These are phyloP conservation scores for Lindbergichthys nudifrons DNA, from an alignment of 2,797 vertebrate species.

Conservation along the genomic window DNA sequence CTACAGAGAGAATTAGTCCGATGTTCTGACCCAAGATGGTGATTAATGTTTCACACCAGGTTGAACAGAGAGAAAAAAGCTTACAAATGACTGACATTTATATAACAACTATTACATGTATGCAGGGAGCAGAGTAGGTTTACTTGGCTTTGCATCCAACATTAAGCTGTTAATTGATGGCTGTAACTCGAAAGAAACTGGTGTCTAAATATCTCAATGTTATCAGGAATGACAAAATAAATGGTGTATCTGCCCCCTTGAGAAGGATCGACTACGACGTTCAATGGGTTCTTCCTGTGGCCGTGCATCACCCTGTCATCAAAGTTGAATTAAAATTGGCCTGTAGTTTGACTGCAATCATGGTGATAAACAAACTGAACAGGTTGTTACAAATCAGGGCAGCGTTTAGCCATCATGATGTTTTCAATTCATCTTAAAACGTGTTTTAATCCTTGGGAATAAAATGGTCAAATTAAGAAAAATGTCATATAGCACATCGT, in stretches of 20 bases:
- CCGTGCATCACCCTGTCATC: too few relatives aligned
- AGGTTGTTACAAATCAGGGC: neutral
- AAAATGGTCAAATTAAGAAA: neutral
- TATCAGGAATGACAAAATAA: too few relatives aligned
- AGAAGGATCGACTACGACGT: too few relatives aligned
- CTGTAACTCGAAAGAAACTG: neutral
- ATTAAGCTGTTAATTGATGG: neutral
- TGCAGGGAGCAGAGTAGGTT: neutral
- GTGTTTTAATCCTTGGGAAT: neutral
- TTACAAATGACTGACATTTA: neutral
- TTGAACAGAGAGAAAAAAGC: neutral
- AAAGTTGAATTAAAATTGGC: too few relatives aligned
- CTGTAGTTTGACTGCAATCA: too few relatives aligned
- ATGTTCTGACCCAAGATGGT: neutral
- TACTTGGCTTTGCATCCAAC: slow-evolving; percentile 1
- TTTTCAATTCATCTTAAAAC: neutral
- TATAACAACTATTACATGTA: neutral
- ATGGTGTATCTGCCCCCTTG: too few relatives aligned
- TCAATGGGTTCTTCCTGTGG: too few relatives aligned
- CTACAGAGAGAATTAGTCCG: neutral
- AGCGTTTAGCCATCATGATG: neutral
- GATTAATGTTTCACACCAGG: slow-evolving; percentile 1
- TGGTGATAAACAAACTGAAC: too few relatives aligned
- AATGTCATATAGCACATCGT: neutral
- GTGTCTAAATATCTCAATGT: neutral